Evolutionary conservation across 2,113 vertebrate species (phyloP).

Genomic region (Oreochromis niloticus): DNA sequence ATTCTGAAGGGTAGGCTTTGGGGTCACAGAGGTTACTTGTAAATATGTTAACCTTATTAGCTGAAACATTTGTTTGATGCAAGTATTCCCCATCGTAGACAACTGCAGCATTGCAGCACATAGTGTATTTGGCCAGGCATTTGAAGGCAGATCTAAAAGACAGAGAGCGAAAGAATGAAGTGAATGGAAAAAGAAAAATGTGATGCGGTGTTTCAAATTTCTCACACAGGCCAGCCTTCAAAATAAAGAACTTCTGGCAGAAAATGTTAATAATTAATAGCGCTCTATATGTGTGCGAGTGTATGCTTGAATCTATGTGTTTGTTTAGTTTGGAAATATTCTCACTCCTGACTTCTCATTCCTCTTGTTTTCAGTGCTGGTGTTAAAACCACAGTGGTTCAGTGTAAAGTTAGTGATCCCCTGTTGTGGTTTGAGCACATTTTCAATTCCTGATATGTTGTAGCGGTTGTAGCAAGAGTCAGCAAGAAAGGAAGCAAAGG

Average conservation of each 20-base stretch:
- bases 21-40: neutral
- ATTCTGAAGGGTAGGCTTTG: neutral
- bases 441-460: neutral
- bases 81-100: neutral
- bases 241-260: constrained; percentile 40
- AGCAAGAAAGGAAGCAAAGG: neutral
- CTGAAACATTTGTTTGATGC: neutral
- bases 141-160: neutral
- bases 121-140: neutral
- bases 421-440: neutral
- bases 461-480: neutral
- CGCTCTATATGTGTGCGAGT: neutral
- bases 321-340: neutral
- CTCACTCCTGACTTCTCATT: neutral
- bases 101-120: neutral
- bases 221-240: constrained; percentile 32
- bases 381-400: neutral
- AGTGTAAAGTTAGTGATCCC: neutral
- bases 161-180: neutral
- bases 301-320: neutral
- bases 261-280: constrained; percentile 52
- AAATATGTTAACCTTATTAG: neutral
- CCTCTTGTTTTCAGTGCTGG: neutral
- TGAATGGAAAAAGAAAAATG: neutral
- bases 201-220: constrained; percentile 28